Conservation (phyloP, 2,113 vertebrate genomes). For the Zosterops lateralis region DNA sequence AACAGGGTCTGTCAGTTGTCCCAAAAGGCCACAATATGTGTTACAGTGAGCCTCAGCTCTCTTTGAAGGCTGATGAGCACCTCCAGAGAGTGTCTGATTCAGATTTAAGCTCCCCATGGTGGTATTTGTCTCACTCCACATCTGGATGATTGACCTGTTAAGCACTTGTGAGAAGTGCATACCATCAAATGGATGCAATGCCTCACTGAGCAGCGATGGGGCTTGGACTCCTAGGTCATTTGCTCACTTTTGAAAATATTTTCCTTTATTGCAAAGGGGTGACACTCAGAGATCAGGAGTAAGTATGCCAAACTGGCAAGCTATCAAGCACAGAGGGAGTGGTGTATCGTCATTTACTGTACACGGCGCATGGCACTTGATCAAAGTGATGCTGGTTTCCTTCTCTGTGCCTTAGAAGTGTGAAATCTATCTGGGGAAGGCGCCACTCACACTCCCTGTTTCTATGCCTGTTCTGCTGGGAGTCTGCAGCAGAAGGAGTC, state of each 20-base stretch:
- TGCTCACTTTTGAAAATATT: background rate
- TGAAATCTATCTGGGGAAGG: constrained; percentile 29
- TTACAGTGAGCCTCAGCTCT: background rate
- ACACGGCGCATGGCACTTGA: background rate
- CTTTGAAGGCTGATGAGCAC: background rate
- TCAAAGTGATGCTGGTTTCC: background rate
- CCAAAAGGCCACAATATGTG: background rate
- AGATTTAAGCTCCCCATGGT: background rate
- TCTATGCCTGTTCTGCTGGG: background rate
- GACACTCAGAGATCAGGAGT: background rate
- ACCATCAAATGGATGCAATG: background rate
- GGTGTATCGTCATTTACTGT: background rate
- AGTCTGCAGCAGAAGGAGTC: constrained; percentile 13
- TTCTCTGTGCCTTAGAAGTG: constrained; percentile 11
- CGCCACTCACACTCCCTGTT: background rate
- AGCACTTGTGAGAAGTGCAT: background rate
- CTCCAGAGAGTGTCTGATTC: background rate
- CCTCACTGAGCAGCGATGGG: background rate
- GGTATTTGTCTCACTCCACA: background rate
- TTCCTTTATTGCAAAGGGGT: background rate
- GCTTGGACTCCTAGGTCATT: background rate
- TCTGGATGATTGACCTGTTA: background rate
- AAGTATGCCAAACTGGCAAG: background rate
- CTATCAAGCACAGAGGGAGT: background rate
- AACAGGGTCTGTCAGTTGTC: background rate